phyloP scores from a whole-genome alignment of 1,140 invertebrate species.

The Drosophila lowei region DNA sequence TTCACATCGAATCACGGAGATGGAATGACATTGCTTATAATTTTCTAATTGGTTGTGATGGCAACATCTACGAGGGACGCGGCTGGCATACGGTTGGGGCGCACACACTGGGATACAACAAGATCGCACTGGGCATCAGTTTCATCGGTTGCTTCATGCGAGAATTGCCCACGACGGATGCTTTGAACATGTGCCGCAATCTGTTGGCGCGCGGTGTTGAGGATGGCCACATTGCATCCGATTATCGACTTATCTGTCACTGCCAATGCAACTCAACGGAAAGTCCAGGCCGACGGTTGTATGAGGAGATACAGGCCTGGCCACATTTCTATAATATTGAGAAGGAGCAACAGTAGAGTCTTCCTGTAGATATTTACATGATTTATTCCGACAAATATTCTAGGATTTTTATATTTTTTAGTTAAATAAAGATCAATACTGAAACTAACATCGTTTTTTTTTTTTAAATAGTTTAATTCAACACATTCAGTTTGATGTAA shows the following conservation, averaged over 20 bases:
- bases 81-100: slow-evolving; percentile 87
- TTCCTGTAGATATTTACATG: too few species aligned
- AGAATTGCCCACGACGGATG: slow-evolving; percentile 71
- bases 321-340: slow-evolving; percentile 76
- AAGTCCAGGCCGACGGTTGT: slow-evolving; percentile 76
- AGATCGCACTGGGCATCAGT: slow-evolving; percentile 85
- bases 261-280: slow-evolving; percentile 83
- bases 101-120: slow-evolving; percentile 87
- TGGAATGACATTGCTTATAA: slow-evolving; percentile 87
- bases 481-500: slow-evolving; percentile 28
- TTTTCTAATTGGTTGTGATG: slow-evolving; percentile 88
- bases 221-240: slow-evolving; percentile 80
- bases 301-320: slow-evolving; percentile 78
- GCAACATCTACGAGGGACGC: slow-evolving; percentile 86
- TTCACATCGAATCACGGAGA: slow-evolving; percentile 84
- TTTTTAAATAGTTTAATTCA: slow-evolving; percentile 35
- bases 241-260: slow-evolving; percentile 84
- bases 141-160: slow-evolving; percentile 86
- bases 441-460: slow-evolving; percentile 21
- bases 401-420: too few species aligned
- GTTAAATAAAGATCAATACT: too few species aligned
- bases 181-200: slow-evolving; percentile 75
- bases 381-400: slow-evolving; percentile 25
- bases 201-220: slow-evolving; percentile 83
- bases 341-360: slow-evolving; percentile 43